A percentile compares a stretch with the other conserved stretches of the same genome.
These are phyloP conservation scores for Plutella xylostella DNA, from an alignment of 2,888 invertebrate genomes.

Conservation along the genomic window DNA sequence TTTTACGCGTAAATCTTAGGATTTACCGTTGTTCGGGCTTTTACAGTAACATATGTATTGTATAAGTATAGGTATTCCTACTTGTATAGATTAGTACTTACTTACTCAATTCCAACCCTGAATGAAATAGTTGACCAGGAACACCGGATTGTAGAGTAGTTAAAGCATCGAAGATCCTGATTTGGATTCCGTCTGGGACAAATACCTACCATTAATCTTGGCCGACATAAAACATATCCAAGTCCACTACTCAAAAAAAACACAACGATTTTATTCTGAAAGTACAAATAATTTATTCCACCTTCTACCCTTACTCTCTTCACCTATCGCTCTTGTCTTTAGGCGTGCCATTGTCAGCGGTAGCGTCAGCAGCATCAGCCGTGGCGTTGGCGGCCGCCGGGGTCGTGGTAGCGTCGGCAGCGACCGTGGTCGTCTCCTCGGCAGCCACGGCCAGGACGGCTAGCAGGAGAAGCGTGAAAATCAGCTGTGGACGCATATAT, in stretches of 20 bases:
- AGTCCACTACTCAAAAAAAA: not conserved
- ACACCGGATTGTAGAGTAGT: no score
- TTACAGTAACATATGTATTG: no score
- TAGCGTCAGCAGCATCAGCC: not conserved
- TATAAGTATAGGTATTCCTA: no score
- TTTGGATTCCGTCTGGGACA: no score
- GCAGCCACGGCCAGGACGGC: conserved; percentile 14
- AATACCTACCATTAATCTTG: no score
- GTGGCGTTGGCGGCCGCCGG: conserved; percentile 3
- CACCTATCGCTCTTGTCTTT: conserved; percentile 1
- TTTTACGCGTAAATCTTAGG: no score
- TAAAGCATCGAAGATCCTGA: no score
- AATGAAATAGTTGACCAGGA: no score
- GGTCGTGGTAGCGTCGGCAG: conserved; percentile 10
- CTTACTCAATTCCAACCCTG: no score
- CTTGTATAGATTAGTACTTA: no score
- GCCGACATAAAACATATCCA: no score
- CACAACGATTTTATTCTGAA: not conserved
- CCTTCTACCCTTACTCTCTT: not conserved
- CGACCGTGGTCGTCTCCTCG: conserved; percentile 11
- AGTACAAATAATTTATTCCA: not conserved
- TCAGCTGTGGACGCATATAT: conserved; percentile 11
- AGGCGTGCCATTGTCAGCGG: not conserved
- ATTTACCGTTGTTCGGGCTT: no score
- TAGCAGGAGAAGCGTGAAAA: conserved; percentile 16